Evolutionary conservation across 2,888 invertebrate species (phyloP), one percentile per base, ranked within the genome.

Genomic region (Papilio elwesi): DNA sequence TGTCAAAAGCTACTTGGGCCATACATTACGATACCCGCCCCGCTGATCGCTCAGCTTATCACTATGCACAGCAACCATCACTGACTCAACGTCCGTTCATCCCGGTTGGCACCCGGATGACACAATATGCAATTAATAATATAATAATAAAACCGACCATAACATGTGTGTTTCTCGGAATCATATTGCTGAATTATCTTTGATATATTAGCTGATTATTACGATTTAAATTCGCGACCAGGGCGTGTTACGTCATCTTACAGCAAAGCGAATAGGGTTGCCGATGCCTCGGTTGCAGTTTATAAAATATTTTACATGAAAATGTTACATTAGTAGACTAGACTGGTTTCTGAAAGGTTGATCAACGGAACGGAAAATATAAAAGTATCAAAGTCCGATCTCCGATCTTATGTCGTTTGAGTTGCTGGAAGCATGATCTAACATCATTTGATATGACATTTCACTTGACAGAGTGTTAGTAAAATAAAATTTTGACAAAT

Each of bases 21-120:
- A 43, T 43, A 62, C 59, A 43, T 15, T 10, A 38, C 10, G 5
- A 12, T 36, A 48, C n/a, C 26, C 70, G 70, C 64, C n/a, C 4
- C 47, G 47, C 16, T 65, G 11, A 36, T 16, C 65, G 57, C 70
- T 59, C 43, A 13, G 59, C 38, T 10, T n/a, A 55, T 55, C 12
- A 55, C 16, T 65, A 49, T 53, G 16, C 15, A n/a, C 59, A 43
- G 36, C 64, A 10, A 8, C 13, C 10, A 6, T 43, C 38, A 38
- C 59, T 67, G 53, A 72, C 48, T 67, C 66, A 68, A 26, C 62
- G 51, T 59, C 57, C 73, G 49, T 51, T 15, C 43, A 59, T 38
- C 66, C 48, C 71, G 43, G 59, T 64, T 70, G 75, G 75, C 75
- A 74, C 75, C 75, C 74, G 63, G 64, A 59, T 68, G 73, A 75